Evolutionary conservation across 2,113 vertebrate species (phyloP).

Genomic region (Tragulus kanchil): DNA sequence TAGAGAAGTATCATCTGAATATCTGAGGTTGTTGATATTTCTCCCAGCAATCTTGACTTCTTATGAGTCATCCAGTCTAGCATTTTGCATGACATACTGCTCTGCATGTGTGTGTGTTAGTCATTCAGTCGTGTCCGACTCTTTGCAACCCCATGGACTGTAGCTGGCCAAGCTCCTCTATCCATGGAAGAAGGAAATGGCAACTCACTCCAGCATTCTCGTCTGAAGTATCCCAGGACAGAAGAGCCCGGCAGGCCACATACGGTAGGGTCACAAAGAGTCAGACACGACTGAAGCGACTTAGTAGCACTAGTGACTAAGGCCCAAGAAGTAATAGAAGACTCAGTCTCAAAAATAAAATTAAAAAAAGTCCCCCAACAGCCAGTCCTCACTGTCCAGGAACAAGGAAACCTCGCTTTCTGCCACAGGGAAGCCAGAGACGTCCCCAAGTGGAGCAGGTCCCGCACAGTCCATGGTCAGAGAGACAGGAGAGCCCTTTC

Average conservation of each 20-base stretch:
- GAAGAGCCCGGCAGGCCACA: too few species aligned
- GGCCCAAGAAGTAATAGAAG: background rate
- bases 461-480: background rate
- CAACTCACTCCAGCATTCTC: too few species aligned
- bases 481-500: background rate
- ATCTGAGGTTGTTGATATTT: background rate
- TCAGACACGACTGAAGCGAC: too few species aligned
- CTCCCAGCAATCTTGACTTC: background rate
- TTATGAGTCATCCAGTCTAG: background rate
- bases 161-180: too few species aligned
- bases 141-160: too few species aligned
- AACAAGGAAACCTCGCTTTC: background rate
- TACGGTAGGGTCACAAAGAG: too few species aligned
- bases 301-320: background rate
- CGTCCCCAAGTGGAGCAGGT: background rate
- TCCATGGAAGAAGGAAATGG: too few species aligned
- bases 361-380: background rate
- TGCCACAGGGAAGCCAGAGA: background rate
- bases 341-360: background rate
- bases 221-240: too few species aligned
- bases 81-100: background rate
- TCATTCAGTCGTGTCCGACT: too few species aligned
- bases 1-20: background rate
- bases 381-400: background rate
- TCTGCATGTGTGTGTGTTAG: too few species aligned